phyloP scores from a whole-genome alignment of 2,797 vertebrate genomes.

The Hippopotamyrus pictus region DNA sequence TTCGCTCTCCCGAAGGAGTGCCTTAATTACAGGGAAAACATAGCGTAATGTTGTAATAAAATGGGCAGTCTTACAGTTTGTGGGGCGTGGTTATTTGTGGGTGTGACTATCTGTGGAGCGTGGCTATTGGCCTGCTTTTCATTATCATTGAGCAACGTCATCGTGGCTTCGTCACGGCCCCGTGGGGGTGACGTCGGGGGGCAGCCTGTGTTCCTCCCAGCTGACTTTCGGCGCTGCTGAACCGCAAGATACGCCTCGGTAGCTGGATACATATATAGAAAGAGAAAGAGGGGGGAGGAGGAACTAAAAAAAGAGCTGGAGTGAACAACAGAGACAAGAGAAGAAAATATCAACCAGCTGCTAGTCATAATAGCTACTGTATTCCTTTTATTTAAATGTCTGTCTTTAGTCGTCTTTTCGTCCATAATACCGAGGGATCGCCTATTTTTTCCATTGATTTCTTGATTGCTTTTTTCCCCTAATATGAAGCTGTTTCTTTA shows the following conservation, averaged over 20 bases:
- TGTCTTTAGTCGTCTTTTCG: slow-evolving; percentile 40
- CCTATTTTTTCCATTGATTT: slow-evolving; percentile 17
- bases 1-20: neutral
- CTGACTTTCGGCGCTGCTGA: slow-evolving; percentile 58
- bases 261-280: slow-evolving; percentile 25
- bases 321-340: slow-evolving; percentile 50
- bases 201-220: slow-evolving; percentile 69
- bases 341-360: slow-evolving; percentile 64
- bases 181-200: slow-evolving; percentile 69
- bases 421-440: slow-evolving; percentile 37
- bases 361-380: slow-evolving; percentile 38
- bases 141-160: slow-evolving; percentile 52
- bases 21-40: neutral
- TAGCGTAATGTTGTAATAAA: neutral
- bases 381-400: slow-evolving; percentile 3
- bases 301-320: slow-evolving; percentile 31
- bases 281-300: slow-evolving; percentile 48
- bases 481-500: slow-evolving; percentile 17
- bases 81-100: slow-evolving; percentile 51
- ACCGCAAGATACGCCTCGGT: slow-evolving; percentile 42
- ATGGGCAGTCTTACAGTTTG: slow-evolving; percentile 22
- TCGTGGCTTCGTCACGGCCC: slow-evolving; percentile 38
- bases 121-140: slow-evolving; percentile 54
- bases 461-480: slow-evolving; percentile 27
- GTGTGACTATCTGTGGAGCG: slow-evolving; percentile 49